Evolutionary conservation across 1,140 invertebrate genomes (phyloP).

Genomic region (Mycetomoellerius zeteki): DNA sequence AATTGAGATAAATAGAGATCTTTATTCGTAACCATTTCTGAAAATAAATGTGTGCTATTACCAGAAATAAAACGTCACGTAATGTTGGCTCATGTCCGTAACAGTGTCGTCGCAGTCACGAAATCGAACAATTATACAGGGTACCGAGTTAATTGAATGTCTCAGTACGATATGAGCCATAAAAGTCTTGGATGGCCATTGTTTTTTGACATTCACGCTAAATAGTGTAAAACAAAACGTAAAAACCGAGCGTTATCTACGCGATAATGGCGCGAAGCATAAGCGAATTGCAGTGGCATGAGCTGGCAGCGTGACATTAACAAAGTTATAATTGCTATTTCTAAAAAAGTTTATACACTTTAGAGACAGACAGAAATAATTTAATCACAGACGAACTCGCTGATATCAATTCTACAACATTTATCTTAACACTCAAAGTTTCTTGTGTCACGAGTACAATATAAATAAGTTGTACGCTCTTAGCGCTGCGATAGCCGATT

Average conservation of each 20-base stretch:
- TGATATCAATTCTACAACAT: conserved; percentile 35
- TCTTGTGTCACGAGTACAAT: not conserved
- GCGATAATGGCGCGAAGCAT: not conserved
- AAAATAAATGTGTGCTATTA: conserved; percentile 32
- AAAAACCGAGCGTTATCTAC: not conserved
- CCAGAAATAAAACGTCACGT: conserved; percentile 41
- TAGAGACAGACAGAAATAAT: not conserved
- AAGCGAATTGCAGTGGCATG: not conserved
- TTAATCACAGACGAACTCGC: conserved; percentile 3
- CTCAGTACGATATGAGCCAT: not conserved
- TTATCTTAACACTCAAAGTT: conserved; percentile 39
- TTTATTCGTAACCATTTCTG: not conserved
- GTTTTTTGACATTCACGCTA: not conserved
- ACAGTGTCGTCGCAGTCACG: conserved; percentile 12
- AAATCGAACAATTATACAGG: conserved; percentile 44
- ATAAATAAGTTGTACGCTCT: conserved; percentile 16
- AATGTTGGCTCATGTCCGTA: not conserved
- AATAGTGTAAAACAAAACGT: not conserved
- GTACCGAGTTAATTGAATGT: conserved; percentile 9
- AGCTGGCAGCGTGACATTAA: conserved; percentile 8
- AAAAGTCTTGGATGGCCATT: not conserved
- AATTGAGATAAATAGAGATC: not conserved
- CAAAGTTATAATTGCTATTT: not conserved
- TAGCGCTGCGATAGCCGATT: conserved; percentile 7
- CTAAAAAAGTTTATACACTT: conserved; percentile 6